A percentile compares a stretch with the other conserved stretches of the same genome.
These are phyloP conservation scores for Oxycera nigricornis DNA, from an alignment of 2,888 invertebrate species.

Conservation along the genomic window DNA sequence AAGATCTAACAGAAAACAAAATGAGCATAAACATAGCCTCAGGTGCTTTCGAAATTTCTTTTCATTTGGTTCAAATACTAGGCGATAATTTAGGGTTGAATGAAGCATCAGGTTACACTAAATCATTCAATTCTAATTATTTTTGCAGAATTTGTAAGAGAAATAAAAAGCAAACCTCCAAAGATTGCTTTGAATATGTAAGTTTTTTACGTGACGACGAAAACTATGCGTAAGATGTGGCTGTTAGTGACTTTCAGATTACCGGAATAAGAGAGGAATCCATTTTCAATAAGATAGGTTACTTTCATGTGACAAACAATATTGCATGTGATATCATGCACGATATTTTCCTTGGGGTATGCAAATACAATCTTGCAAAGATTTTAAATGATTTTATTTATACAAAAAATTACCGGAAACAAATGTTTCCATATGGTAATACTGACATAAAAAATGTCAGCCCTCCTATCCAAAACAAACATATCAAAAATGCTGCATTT, in stretches of 20 bases:
- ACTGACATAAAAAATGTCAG: too few species aligned
- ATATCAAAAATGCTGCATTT: background rate
- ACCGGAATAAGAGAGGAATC: background rate
- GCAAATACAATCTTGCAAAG: too few species aligned
- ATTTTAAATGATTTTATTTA: too few species aligned
- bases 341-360: too few species aligned
- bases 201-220: background rate
- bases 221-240: background rate
- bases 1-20: background rate
- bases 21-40: background rate
- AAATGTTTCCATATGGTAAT: too few species aligned
- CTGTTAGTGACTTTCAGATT: background rate
- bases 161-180: background rate
- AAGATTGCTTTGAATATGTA: background rate
- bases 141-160: background rate
- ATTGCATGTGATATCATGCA: too few species aligned
- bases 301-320: too few species aligned
- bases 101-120: background rate
- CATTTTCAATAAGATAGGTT: background rate
- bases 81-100: slow-evolving; percentile 5
- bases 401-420: too few species aligned
- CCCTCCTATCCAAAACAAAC: background rate
- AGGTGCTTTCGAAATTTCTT: background rate
- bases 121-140: background rate
- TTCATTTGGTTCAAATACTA: background rate